Base-by-base conservation (phyloP, 2,888 invertebrate genomes). In the Trichogramma evanescens region DNA sequence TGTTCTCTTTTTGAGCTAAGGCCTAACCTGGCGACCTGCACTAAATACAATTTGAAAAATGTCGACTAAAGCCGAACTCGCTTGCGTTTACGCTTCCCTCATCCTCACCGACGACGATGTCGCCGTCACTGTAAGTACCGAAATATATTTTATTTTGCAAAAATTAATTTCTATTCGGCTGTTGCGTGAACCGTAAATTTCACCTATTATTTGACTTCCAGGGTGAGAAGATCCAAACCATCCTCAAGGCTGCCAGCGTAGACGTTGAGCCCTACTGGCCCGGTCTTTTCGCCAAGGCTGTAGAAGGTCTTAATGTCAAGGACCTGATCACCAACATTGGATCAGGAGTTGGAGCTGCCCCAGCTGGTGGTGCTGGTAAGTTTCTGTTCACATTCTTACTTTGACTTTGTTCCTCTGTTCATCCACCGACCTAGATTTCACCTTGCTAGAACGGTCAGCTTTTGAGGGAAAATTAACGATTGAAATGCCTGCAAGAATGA, bases 221-320 rank as follows among this genome's bases (percentile, higher is more conserved):
- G 94, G 93, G 93, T 74, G 99, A 99, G 76, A 99, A 99, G 81
- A 94, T 99, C 80, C 88, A 89, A 69, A 95, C 97, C 68, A 92
- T 99, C 78, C 81, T 99, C 76, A 98, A 97, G 81, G 97, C 98
- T 52, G 97, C 99, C 68, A 88, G 86, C 77, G 96, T 98, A 63
- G 92, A 93, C 66, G 91, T 99, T 48, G 99, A 99, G 80, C 96
- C 98, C 26, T 98, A 96, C 83, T 99, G 99, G 99, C 96, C 98
- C 50, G 94, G 95, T 72, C 86, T 99, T 61, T 99, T 98, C 80
- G 94, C 98, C 68, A 96, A 97, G 80, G 94, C 97, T 46, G 82
- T 99, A 68, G 96, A 97, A 79, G 94, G 94, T 66, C 82, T 97
- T 67, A 95, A 95, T 78, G 88, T 98, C 59, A 93, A 93, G 74